phyloP scores from a whole-genome alignment of 2,888 invertebrate genomes.

The Polydrusus cervinus region DNA sequence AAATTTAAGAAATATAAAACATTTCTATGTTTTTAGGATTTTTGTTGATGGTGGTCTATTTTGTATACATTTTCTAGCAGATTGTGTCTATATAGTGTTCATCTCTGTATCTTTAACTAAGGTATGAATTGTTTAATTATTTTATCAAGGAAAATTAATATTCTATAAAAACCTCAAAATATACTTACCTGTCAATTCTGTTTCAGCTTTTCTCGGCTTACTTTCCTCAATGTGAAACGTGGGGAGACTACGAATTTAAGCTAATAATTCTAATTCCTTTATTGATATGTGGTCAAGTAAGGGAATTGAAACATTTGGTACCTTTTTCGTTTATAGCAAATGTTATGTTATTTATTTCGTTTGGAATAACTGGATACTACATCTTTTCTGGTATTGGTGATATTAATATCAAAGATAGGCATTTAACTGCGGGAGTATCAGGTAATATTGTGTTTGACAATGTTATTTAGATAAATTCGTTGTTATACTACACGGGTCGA shows the following conservation, averaged over 20 bases:
- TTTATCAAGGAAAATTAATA: background rate
- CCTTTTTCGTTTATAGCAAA: conserved; percentile 94
- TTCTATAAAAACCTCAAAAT: too few species aligned
- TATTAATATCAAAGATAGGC: conserved; percentile 70
- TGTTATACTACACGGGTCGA: too few species aligned
- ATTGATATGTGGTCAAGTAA: conserved; percentile 81
- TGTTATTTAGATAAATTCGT: too few species aligned
- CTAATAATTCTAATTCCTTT: conserved; percentile 80
- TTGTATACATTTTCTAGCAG: conserved; percentile 81
- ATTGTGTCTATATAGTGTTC: conserved; percentile 86
- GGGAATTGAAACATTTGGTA: conserved; percentile 88
- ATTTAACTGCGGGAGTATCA: conserved; percentile 67
- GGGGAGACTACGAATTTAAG: conserved; percentile 77
- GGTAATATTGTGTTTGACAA: conserved; percentile 27
- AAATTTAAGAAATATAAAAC: background rate
- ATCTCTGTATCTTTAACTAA: conserved; percentile 81
- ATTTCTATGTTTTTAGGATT: conserved; percentile 71
- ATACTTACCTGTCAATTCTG: background rate
- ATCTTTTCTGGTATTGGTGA: conserved; percentile 76
- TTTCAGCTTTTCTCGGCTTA: conserved; percentile 75
- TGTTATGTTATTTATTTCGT: conserved; percentile 80
- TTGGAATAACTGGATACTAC: conserved; percentile 89
- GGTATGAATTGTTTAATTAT: conserved; percentile 70
- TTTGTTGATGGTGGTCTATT: conserved; percentile 81
- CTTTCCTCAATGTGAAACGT: conserved; percentile 73